These are phyloP conservation scores for Drosophila guanche DNA, from an alignment of 1,140 invertebrate genomes.

Conservation along the genomic window DNA sequence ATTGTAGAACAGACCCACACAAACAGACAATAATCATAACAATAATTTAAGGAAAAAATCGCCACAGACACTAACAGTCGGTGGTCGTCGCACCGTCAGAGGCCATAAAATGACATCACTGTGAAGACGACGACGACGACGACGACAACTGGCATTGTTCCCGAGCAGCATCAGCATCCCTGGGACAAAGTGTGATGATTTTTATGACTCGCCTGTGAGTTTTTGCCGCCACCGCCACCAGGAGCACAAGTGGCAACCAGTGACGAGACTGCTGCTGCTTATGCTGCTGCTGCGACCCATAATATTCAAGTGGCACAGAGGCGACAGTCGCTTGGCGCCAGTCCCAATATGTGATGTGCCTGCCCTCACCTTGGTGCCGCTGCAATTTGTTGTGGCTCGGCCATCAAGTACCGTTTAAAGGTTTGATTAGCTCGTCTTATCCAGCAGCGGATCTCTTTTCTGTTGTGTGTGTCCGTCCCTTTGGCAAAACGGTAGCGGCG, in stretches of 20 bases:
- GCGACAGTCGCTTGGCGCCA: conserved; percentile 73
- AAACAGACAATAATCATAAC: conserved; percentile 79
- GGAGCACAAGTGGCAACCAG: conserved; percentile 70
- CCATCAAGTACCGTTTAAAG: conserved; percentile 68
- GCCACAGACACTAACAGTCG: conserved; percentile 63
- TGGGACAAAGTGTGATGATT: conserved; percentile 76
- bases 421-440: conserved; percentile 72
- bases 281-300: background rate
- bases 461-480: conserved; percentile 26
- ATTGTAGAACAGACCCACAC: conserved; percentile 60
- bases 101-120: conserved; percentile 65
- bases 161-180: conserved; percentile 51
- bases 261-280: conserved; percentile 55
- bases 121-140: conserved; percentile 13
- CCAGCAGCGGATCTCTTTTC: conserved; percentile 68
- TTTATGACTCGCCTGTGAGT: conserved; percentile 76
- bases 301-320: conserved; percentile 58
- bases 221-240: conserved; percentile 64
- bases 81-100: conserved; percentile 49
- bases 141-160: conserved; percentile 51
- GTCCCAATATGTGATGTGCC: conserved; percentile 24
- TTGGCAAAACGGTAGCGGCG: conserved; percentile 43
- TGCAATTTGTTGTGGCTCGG: conserved; percentile 65
- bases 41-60: conserved; percentile 60
- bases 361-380: conserved; percentile 15